Percentiles rank a stretch among this genome's conserved stretches.
Conservation (phyloP, 2,797 vertebrate genomes). For the Acrossocheilus fasciatus region DNA sequence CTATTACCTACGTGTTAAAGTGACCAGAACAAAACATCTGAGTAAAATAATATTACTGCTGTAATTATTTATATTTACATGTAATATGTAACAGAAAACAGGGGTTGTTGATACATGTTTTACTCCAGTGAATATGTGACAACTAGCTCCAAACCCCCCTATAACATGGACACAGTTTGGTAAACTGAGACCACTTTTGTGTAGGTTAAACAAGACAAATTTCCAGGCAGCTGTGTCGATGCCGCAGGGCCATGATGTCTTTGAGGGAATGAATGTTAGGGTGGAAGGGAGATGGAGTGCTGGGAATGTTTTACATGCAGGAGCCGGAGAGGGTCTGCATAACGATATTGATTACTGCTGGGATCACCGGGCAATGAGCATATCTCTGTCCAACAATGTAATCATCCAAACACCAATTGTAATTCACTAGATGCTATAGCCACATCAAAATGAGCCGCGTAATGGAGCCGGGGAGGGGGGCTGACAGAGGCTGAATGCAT, state of each 20-base stretch:
- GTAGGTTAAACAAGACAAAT: constrained; percentile 27
- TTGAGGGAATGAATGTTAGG: constrained; percentile 79
- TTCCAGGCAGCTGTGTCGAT: neutral
- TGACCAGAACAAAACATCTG: neutral
- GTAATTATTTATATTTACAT: neutral
- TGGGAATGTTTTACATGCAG: constrained; percentile 80
- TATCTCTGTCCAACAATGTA: constrained; percentile 79
- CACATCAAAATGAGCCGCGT: constrained; percentile 56
- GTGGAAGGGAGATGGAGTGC: constrained; percentile 71
- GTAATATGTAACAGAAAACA: neutral
- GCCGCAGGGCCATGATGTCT: constrained; percentile 66
- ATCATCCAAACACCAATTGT: constrained; percentile 78
- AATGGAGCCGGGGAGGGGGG: constrained; percentile 50
- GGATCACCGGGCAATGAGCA: constrained; percentile 78
- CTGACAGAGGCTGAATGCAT: constrained; percentile 60
- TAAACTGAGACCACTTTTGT: constrained; percentile 34
- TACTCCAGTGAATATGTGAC: neutral
- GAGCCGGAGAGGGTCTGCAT: constrained; percentile 66
- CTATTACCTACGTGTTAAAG: neutral
- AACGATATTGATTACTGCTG: constrained; percentile 82
- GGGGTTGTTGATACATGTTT: neutral
- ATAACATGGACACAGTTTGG: neutral
- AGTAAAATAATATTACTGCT: neutral
- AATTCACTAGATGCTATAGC: constrained; percentile 74
- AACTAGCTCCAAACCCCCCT: neutral